Evolutionary conservation across 1,140 invertebrate genomes (phyloP).

Genomic region (Zaprionus capensis): DNA sequence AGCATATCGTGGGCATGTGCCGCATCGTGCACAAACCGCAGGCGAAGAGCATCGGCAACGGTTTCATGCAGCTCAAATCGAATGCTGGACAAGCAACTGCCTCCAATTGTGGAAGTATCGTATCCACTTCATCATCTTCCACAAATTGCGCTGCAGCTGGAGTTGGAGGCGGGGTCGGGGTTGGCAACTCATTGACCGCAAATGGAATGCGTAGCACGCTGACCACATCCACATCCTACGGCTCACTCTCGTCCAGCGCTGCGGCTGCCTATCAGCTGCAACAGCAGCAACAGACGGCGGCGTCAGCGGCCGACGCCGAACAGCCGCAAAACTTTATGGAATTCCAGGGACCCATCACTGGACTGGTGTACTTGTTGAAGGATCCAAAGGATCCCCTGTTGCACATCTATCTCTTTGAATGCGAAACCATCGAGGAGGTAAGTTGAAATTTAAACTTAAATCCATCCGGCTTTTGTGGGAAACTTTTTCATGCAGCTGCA

Average conservation of each 20-base stretch:
- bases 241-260: slow-evolving; percentile 75
- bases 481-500: too few relatives aligned
- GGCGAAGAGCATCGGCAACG: slow-evolving; percentile 73
- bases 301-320: slow-evolving; percentile 45
- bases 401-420: slow-evolving; percentile 88
- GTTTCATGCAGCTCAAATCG: slow-evolving; percentile 76
- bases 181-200: slow-evolving; percentile 50
- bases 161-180: slow-evolving; percentile 10
- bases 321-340: slow-evolving; percentile 81
- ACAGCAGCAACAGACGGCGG: slow-evolving; percentile 36
- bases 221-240: slow-evolving; percentile 80
- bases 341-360: slow-evolving; percentile 81
- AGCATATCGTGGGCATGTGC: slow-evolving; percentile 86
- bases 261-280: slow-evolving; percentile 70
- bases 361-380: slow-evolving; percentile 86
- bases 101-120: slow-evolving; percentile 10
- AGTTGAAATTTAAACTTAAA: slow-evolving; percentile 71
- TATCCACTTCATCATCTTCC: slow-evolving; percentile 23
- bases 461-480: slow-evolving; percentile 9
- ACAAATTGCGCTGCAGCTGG: slow-evolving; percentile 26
- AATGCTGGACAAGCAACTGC: slow-evolving; percentile 27
- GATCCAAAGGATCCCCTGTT: slow-evolving; percentile 87
- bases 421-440: slow-evolving; percentile 87
- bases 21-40: slow-evolving; percentile 79
- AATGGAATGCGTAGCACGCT: slow-evolving; percentile 67